A percentile compares a stretch with the other conserved stretches of the same genome.
Evolutionary conservation across 2,113 vertebrate species (phyloP).

Genomic region (Sander lucioperca): DNA sequence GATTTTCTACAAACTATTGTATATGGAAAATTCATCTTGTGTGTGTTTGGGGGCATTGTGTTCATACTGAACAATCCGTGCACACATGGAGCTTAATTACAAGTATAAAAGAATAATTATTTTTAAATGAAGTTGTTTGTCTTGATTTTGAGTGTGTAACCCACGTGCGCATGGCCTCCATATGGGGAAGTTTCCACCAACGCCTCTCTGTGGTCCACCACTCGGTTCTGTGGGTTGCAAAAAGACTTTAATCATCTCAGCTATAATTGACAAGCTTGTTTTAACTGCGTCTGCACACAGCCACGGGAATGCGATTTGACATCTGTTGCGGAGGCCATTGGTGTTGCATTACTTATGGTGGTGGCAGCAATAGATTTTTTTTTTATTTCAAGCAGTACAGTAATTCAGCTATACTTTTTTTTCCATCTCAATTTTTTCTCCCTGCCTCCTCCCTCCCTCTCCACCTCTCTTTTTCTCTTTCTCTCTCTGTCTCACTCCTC

Average conservation of each 20-base stretch:
- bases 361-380: slow-evolving; percentile 23
- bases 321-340: slow-evolving; percentile 62
- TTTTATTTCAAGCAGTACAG: slow-evolving; percentile 20
- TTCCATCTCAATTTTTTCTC: slow-evolving; percentile 29
- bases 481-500: slow-evolving; percentile 3
- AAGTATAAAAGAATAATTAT: slow-evolving; percentile 17
- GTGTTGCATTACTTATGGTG: slow-evolving; percentile 53
- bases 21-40: slow-evolving; percentile 19
- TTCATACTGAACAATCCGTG: slow-evolving; percentile 21
- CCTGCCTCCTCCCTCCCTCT: neutral
- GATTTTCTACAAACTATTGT: slow-evolving; percentile 8
- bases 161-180: slow-evolving; percentile 66
- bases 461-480: neutral
- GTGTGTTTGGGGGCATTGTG: neutral
- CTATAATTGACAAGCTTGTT: slow-evolving; percentile 66
- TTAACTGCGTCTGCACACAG: slow-evolving; percentile 57
- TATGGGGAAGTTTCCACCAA: slow-evolving; percentile 47
- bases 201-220: slow-evolving; percentile 66
- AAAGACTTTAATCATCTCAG: slow-evolving; percentile 65
- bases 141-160: neutral
- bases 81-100: slow-evolving; percentile 8
- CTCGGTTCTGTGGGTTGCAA: slow-evolving; percentile 22
- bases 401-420: slow-evolving; percentile 16
- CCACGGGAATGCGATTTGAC: slow-evolving; percentile 58
- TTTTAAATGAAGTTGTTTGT: slow-evolving; percentile 38